Evolutionary conservation across 2,113 vertebrate genomes (phyloP).

Genomic region (Scalopus aquaticus): DNA sequence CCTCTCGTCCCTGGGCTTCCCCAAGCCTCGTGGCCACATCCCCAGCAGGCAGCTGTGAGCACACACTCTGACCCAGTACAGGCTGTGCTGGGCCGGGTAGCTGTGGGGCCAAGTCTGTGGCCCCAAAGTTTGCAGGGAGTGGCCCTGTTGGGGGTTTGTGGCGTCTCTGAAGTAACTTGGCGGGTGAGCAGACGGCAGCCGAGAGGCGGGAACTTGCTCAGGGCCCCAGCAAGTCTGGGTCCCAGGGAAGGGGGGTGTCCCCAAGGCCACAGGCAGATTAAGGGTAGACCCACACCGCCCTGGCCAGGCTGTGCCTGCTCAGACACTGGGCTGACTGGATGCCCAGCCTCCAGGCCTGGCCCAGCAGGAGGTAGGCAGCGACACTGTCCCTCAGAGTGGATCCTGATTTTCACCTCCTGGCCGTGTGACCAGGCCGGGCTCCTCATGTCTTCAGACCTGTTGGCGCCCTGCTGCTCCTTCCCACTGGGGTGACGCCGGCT

Average conservation of each 20-base stretch:
- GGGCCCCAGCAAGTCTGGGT: background rate
- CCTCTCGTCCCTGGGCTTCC: background rate
- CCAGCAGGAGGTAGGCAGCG: background rate
- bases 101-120: accelerated
- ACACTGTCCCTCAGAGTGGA: background rate
- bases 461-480: background rate
- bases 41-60: background rate
- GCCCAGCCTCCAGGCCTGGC: no score
- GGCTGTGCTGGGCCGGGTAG: background rate
- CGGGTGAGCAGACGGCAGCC: background rate
- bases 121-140: background rate
- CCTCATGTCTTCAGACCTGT: background rate
- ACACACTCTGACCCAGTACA: accelerated
- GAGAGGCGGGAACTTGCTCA: background rate
- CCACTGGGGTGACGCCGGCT: background rate
- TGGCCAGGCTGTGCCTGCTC: background rate
- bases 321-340: background rate
- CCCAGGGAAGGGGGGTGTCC: no score
- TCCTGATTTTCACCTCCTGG: background rate
- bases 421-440: background rate
- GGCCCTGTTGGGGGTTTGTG: background rate
- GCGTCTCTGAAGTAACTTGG: background rate
- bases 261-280: background rate
- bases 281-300: background rate
- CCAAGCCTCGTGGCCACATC: background rate